These are phyloP conservation scores for Lepetodrilus schrolli DNA, from an alignment of 2,888 invertebrate species.

Conservation along the genomic window DNA sequence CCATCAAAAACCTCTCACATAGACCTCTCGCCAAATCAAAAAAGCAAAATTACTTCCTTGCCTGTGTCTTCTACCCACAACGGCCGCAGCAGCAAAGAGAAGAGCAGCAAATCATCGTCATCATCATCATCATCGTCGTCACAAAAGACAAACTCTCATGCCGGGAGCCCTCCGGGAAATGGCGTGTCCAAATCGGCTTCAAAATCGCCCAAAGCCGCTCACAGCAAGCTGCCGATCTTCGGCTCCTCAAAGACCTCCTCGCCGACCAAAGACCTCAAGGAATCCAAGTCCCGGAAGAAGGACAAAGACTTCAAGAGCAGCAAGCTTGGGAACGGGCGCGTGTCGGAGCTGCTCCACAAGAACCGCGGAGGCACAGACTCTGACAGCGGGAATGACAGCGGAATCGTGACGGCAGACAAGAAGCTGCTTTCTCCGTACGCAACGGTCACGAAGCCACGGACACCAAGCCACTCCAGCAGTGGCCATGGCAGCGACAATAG, in stretches of 20 bases:
- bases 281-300: conserved; percentile 63
- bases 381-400: conserved; percentile 74
- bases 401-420: conserved; percentile 65
- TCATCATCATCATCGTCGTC: no score
- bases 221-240: conserved; percentile 37
- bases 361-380: conserved; percentile 58
- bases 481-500: conserved; percentile 75
- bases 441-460: conserved; percentile 74
- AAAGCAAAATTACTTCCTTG: conserved; percentile 31
- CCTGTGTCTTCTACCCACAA: conserved; percentile 29
- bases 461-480: conserved; percentile 74
- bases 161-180: conserved; percentile 30
- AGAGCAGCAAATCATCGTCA: background rate
- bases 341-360: conserved; percentile 44
- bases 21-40: conserved; percentile 32
- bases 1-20: conserved; percentile 35
- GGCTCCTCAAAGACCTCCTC: conserved; percentile 33
- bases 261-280: conserved; percentile 55
- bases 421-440: conserved; percentile 75
- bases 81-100: conserved; percentile 29
- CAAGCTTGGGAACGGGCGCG: conserved; percentile 47
- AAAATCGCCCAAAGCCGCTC: conserved; percentile 28
- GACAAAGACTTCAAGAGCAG: conserved; percentile 57
- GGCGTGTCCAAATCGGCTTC: conserved; percentile 19
- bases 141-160: conserved; percentile 19